These are phyloP conservation scores for Lepidothrix coronata DNA, from an alignment of 2,113 vertebrate species.

Conservation along the genomic window DNA sequence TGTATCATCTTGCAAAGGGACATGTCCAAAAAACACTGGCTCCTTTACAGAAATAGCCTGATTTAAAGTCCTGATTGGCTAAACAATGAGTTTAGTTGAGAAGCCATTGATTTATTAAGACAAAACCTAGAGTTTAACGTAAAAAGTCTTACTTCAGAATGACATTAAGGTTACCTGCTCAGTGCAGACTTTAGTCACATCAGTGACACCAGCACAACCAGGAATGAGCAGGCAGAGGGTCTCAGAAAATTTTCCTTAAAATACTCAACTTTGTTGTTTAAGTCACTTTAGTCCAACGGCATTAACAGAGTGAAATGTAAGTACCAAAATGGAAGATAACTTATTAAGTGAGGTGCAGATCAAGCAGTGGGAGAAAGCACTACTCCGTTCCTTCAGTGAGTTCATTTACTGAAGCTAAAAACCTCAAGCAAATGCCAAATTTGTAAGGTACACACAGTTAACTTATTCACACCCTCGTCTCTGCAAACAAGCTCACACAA, in stretches of 20 bases:
- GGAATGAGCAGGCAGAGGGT: neutral
- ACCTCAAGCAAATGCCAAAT: neutral
- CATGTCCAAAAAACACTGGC: fast-evolving
- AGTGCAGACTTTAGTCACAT: neutral
- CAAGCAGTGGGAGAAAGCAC: neutral
- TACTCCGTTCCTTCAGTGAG: neutral
- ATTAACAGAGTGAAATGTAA: neutral
- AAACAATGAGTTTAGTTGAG: neutral
- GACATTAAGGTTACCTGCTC: neutral
- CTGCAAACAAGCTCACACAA: neutral
- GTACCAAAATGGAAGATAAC: neutral
- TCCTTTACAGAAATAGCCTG: neutral
- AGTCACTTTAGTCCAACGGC: neutral
- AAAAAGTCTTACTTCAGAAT: neutral
- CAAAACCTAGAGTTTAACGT: neutral
- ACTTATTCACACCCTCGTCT: neutral
- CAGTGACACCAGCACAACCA: neutral
- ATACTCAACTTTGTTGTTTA: neutral
- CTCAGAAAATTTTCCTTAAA: neutral
- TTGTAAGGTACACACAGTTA: neutral
- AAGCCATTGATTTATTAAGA: neutral
- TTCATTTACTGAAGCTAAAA: neutral
- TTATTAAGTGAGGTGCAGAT: neutral
- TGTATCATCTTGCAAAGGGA: neutral
- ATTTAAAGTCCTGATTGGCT: neutral